Evolutionary conservation across 1,140 invertebrate species (phyloP).

Genomic region (Orussus abietinus): DNA sequence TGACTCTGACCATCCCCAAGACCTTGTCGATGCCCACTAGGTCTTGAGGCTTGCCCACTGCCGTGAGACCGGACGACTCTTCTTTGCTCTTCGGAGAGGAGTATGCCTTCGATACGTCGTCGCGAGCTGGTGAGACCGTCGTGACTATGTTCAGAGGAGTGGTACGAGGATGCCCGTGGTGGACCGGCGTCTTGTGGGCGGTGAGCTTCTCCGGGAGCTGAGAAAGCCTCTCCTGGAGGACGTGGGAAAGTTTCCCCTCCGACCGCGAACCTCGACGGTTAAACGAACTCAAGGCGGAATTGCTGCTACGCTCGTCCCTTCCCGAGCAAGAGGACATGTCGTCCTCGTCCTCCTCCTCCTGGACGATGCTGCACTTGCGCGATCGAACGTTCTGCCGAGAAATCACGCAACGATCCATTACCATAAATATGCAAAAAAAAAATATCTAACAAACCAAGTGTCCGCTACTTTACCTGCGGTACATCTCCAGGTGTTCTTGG

Average conservation of each 20-base stretch:
- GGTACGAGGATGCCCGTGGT: slow-evolving; percentile 12
- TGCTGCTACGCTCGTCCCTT: slow-evolving; percentile 52
- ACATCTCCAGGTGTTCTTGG: slow-evolving; percentile 60
- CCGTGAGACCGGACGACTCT: slow-evolving; percentile 14
- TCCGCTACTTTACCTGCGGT: slow-evolving; percentile 64
- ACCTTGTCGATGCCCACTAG: not conserved
- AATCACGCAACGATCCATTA: not conserved
- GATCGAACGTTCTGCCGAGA: slow-evolving; percentile 57
- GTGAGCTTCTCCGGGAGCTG: slow-evolving; percentile 37
- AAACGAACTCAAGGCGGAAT: slow-evolving; percentile 46
- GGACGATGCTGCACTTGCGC: slow-evolving; percentile 84
- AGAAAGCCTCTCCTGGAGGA: not conserved
- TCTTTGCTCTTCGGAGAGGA: slow-evolving; percentile 18
- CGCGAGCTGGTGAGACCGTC: slow-evolving; percentile 5
- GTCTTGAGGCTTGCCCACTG: slow-evolving; percentile 2
- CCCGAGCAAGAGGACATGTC: slow-evolving; percentile 56
- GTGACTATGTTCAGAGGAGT: too few relatives aligned
- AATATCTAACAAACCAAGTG: slow-evolving; percentile 11
- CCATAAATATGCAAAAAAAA: not conserved
- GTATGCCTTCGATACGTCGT: slow-evolving; percentile 27
- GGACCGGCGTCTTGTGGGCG: slow-evolving; percentile 22
- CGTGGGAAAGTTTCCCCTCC: slow-evolving; percentile 56
- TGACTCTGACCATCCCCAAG: not conserved
- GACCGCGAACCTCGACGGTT: slow-evolving; percentile 59
- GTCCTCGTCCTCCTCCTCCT: slow-evolving; percentile 75